phyloP scores from a whole-genome alignment of 2,888 invertebrate species.

The Tholera decimalis region DNA sequence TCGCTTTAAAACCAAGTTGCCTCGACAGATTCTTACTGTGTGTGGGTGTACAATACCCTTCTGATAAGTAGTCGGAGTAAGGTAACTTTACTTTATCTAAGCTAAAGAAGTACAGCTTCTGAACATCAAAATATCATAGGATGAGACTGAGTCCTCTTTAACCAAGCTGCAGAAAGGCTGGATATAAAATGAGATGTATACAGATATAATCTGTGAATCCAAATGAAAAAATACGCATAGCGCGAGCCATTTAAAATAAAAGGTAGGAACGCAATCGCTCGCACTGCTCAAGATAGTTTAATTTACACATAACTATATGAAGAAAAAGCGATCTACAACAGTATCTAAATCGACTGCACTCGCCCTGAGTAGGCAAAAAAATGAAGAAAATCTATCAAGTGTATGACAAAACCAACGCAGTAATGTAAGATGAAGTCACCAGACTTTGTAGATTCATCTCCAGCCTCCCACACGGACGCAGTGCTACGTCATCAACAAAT shows the following conservation, averaged over 20 bases:
- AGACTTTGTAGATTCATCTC: slow-evolving; percentile 4
- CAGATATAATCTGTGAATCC: slow-evolving; percentile 12
- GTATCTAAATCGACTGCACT: background rate
- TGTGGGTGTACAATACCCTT: background rate
- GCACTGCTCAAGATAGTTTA: slow-evolving; percentile 1
- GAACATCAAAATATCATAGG: background rate
- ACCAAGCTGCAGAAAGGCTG: background rate
- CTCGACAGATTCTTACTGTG: background rate
- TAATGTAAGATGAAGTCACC: background rate
- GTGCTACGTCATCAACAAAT: slow-evolving; percentile 20
- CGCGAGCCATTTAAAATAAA: slow-evolving; percentile 9
- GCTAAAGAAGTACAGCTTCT: background rate
- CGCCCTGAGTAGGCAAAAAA: background rate
- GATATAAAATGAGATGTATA: background rate
- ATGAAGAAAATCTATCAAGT: background rate
- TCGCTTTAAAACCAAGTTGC: background rate
- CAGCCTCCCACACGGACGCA: slow-evolving; percentile 20
- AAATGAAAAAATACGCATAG: background rate
- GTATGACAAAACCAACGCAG: background rate
- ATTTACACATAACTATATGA: background rate
- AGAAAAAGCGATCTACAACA: background rate
- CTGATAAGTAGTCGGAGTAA: no score
- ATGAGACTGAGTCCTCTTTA: background rate
- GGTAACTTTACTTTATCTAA: no score
- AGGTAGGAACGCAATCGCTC: slow-evolving; percentile 18